Base-by-base conservation (phyloP, 2,797 vertebrate genomes). In the Artibeus jamaicensis region DNA sequence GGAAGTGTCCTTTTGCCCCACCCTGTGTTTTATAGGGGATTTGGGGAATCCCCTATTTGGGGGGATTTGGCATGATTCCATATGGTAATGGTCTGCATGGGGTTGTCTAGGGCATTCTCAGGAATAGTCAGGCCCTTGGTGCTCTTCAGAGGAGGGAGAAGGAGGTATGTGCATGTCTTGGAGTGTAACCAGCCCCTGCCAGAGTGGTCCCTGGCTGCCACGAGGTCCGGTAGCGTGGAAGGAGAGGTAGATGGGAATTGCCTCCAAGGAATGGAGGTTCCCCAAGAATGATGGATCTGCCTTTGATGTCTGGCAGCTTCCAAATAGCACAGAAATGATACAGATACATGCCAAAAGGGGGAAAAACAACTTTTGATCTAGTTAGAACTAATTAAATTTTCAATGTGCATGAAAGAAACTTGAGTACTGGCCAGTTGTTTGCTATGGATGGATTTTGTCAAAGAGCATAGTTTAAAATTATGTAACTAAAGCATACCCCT, bases 361-460 rank as follows among this genome's bases (percentile, higher is more conserved):
- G 86, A 37, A 89, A 92, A 95, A 97, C 93, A 97, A 96, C 68
- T 97, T 98, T 97, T 97, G 94, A 95, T 94, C 87, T 96, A 55
- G 96, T 97, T 95, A 97, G 95, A 98, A 98, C 96, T 98, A 98
- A 98, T 99, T 98, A 97, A 98, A 98, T 97, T 98, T 98, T 98
- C 96, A 98, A 96, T 97, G 98, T 98, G 98, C 97, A 83, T 98
- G 98, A 98, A 98, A 98, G 98, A 98, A 98, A 98, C 97, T 98
- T 99, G 98, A 98, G 95, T 93, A 85, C 83, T 76, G 96, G 98
- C 98, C 98, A 98, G 95, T 98, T 98, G 97, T 98, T 95, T 97
- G 98, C 97, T 97, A 97, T 98, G 98, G 98, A 97, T 98, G 98
- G 98, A 98, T 98, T 99, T 99, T 98, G 98, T 99, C 98, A 98